Conservation (phyloP, 2,797 vertebrate species). For the Acomys russatus region DNA sequence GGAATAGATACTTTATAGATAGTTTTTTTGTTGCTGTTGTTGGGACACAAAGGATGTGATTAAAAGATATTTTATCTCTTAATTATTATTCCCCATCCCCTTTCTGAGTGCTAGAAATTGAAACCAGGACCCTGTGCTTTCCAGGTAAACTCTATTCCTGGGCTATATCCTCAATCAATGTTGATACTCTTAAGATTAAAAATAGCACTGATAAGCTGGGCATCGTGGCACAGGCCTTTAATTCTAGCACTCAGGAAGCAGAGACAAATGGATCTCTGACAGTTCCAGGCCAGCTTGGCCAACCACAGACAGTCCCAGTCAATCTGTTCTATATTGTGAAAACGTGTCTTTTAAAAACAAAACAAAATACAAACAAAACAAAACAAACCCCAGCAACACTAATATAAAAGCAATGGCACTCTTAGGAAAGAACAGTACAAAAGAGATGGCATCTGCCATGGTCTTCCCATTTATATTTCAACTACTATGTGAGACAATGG, state of each 20-base stretch:
- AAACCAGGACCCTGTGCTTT: background rate
- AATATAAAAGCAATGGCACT: conserved; percentile 22
- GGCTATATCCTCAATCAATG: background rate
- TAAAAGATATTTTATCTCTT: background rate
- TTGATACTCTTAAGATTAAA: background rate
- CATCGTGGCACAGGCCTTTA: background rate
- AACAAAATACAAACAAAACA: conserved; percentile 8
- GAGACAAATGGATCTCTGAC: background rate
- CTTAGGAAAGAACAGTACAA: background rate
- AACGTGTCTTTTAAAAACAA: background rate
- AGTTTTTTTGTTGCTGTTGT: background rate
- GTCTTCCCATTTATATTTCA: background rate
- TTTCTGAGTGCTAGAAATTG: background rate
- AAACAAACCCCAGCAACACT: background rate
- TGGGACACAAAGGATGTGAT: background rate
- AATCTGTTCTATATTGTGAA: background rate
- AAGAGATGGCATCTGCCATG: conserved; percentile 18
- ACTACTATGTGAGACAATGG: background rate
- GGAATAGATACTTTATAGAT: background rate
- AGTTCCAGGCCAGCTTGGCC: background rate
- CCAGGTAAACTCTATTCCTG: background rate
- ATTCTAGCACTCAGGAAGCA: background rate
- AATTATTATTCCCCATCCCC: background rate
- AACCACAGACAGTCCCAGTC: background rate
- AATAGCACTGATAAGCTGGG: background rate